phyloP scores from a whole-genome alignment of 2,888 invertebrate genomes.

The Pristionchus fissidentatus region DNA sequence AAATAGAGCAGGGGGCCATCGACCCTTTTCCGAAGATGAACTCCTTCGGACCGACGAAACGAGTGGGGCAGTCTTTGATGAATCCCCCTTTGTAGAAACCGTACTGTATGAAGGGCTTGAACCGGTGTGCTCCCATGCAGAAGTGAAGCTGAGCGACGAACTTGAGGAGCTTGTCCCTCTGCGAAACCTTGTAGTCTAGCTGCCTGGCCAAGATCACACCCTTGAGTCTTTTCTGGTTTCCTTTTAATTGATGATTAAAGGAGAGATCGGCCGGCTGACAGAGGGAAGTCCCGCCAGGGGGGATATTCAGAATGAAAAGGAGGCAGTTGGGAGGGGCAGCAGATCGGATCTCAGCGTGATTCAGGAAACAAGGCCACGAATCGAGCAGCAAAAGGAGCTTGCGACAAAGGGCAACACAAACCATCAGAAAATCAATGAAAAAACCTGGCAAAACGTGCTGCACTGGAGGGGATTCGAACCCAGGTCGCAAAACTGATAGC shows the following conservation, averaged over 20 bases:
- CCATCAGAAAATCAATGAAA: no score
- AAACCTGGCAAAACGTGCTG: no score
- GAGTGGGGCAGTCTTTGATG: no score
- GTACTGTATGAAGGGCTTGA: not conserved
- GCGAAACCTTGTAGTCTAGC: not conserved
- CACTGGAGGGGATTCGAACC: no score
- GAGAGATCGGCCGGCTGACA: conserved; percentile 16
- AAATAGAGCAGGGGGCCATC: no score
- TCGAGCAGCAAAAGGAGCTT: not conserved
- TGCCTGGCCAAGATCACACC: not conserved
- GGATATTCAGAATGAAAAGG: not conserved
- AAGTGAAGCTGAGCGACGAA: not conserved
- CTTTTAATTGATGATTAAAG: not conserved
- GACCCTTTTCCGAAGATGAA: no score
- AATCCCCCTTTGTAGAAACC: no score
- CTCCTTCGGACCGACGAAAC: no score
- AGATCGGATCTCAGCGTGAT: not conserved
- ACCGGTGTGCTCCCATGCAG: not conserved
- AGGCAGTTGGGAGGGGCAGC: not conserved
- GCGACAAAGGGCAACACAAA: not conserved
- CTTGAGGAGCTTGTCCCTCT: not conserved
- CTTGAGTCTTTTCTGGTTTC: not conserved
- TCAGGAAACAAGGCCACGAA: not conserved
- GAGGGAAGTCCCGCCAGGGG: not conserved
- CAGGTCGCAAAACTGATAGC: no score